Evolutionary conservation across 1,140 invertebrate genomes (phyloP).

Genomic region (Laupala kohalensis): DNA sequence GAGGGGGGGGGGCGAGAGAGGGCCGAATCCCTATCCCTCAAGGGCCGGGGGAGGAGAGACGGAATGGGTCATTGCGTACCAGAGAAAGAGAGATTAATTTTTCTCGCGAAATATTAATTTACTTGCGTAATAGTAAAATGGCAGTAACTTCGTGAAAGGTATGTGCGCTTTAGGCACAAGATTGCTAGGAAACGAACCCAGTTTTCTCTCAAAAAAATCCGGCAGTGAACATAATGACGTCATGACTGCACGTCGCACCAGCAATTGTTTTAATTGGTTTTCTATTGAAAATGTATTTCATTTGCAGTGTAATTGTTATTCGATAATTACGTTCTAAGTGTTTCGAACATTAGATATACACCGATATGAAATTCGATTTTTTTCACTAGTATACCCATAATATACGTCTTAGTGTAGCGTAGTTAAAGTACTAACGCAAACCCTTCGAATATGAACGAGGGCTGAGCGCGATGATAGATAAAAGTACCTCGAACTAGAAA

Average conservation of each 20-base stretch:
- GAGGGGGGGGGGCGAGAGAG: too few relatives aligned
- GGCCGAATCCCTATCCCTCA: too few relatives aligned
- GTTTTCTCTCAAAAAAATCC: neutral
- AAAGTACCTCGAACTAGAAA: neutral
- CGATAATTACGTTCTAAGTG: too few relatives aligned
- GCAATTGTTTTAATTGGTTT: neutral
- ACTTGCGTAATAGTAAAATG: neutral
- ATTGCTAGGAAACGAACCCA: neutral
- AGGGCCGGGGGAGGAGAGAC: too few relatives aligned
- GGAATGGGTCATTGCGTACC: neutral
- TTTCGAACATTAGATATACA: neutral
- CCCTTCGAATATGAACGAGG: neutral
- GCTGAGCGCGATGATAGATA: neutral
- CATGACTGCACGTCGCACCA: neutral
- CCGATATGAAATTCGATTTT: neutral
- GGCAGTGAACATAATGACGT: neutral
- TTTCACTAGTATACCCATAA: neutral
- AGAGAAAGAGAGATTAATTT: neutral
- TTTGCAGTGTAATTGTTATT: too few relatives aligned
- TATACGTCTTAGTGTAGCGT: neutral
- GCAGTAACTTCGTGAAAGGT: neutral
- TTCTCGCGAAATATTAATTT: neutral
- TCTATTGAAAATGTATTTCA: neutral
- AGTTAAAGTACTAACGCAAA: neutral
- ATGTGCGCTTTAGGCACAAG: neutral